phyloP scores from a whole-genome alignment of 2,797 vertebrate species.

The Florisuga fusca region DNA sequence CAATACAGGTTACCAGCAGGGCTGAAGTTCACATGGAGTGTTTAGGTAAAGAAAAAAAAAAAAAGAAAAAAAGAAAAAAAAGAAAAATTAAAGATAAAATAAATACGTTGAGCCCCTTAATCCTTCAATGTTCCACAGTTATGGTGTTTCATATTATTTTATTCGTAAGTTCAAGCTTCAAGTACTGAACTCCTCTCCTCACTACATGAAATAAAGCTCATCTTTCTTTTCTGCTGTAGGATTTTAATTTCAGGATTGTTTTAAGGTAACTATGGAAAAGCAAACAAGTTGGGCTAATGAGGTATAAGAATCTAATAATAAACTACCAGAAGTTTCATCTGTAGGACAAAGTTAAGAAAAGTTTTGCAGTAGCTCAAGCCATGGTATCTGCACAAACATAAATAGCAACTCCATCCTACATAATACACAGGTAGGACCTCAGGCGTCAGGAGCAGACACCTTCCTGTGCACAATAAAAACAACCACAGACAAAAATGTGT shows the following conservation, averaged over 20 bases:
- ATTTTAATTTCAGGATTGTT: not conserved
- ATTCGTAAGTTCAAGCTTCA: not conserved
- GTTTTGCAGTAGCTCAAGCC: not conserved
- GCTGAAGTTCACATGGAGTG: not conserved
- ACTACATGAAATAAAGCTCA: not conserved
- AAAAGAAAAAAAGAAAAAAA: not conserved
- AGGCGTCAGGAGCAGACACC: not conserved
- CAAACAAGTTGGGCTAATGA: not conserved
- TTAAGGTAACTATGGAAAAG: not conserved
- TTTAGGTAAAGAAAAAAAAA: conserved; percentile 20
- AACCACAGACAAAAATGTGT: not conserved
- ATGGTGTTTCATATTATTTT: not conserved
- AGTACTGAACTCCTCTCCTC: not conserved
- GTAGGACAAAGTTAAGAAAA: not conserved
- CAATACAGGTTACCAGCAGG: not conserved
- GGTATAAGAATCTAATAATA: not conserved
- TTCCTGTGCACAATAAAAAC: not conserved
- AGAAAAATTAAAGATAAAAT: not conserved
- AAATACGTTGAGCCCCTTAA: not conserved
- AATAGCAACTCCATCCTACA: not conserved
- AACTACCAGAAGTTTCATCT: not conserved
- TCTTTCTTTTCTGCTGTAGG: not conserved
- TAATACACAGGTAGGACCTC: not conserved
- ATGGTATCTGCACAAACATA: not conserved
- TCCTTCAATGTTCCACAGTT: not conserved